Base-by-base conservation (phyloP, 1,140 invertebrate genomes). In the Lysiphlebus fabarum region DNA sequence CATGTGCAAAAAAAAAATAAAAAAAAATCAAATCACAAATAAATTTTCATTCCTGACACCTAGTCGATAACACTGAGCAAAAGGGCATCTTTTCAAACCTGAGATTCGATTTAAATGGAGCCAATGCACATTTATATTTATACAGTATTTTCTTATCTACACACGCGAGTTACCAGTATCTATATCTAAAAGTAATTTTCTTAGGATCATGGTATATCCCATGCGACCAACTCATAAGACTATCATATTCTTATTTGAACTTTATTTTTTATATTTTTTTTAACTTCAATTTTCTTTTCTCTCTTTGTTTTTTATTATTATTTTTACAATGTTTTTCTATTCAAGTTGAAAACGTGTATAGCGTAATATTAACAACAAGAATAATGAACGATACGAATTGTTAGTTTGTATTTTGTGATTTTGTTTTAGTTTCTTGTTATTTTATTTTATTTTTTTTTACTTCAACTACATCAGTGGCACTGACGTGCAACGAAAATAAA, bases 161-260 rank as follows among this genome's bases (percentile, higher is more conserved):
- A 41, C 56, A 36, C 56, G 56, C 49, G 47, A 57, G 47, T 7
- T 38, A 47, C 14, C n/a, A 50, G 56, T 57, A 49, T 50, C 56
- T 40, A 57, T 57, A 57, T 57, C 56, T 57, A 50, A 50, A 57
- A 57, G 56, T 57, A 57, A 57, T 57, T 57, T 57, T 57, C 56
- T 40, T 38, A 37, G 56, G 56, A 57, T 57, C 56, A 57, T 14
- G 9, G 4, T 53, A 36, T 40, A 41, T 53, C 37, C 37, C 50
- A 53, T 53, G 36, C 38, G 36, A 40, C 50, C 37, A 41, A 53
- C 50, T 53, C 38, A 6, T 40, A 11, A 8, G 33, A 26, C 17
- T 26, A 26, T 26, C 17, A 26, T 26, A 26, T 26, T 26, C 17
- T 26, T 26, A 3, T 43, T 43, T 10, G 4, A 48, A 34, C 45